Conservation (phyloP, 2,888 invertebrate genomes). For the Neria commutata region DNA sequence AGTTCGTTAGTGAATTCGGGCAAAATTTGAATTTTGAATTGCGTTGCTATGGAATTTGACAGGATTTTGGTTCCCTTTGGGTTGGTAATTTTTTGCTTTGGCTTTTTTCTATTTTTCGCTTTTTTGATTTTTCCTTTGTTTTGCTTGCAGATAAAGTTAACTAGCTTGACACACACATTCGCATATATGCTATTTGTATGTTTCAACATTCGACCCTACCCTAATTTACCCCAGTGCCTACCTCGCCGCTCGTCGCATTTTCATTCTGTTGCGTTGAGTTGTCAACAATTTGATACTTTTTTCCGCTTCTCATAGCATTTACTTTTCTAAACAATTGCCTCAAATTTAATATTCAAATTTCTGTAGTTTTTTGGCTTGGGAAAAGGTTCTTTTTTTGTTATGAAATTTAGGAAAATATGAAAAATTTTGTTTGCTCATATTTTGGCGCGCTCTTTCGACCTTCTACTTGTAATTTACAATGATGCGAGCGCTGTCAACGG, state of each 20-base stretch:
- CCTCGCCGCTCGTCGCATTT: too few species aligned
- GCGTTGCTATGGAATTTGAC: not conserved
- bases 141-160: not conserved
- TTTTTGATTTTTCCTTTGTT: not conserved
- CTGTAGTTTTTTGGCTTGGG: slow-evolving; percentile 33
- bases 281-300: slow-evolving; percentile 34
- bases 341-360: slow-evolving; percentile 50
- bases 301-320: slow-evolving; percentile 7
- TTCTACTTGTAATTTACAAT: slow-evolving; percentile 11
- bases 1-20: not conserved
- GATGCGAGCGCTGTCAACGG: too few species aligned
- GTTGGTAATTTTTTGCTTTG: not conserved
- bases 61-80: not conserved
- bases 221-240: not conserved
- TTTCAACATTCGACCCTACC: not conserved
- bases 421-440: too few species aligned
- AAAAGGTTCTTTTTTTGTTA: too few species aligned
- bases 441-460: slow-evolving; percentile 21
- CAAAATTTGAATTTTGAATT: not conserved
- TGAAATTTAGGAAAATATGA: too few species aligned
- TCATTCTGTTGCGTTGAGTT: not conserved
- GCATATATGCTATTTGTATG: not conserved
- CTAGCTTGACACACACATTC: not conserved
- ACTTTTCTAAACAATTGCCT: slow-evolving; percentile 11
- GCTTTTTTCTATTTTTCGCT: not conserved